Evolutionary conservation across 2,113 vertebrate species (phyloP), one percentile per base, ranked within the genome.

Genomic region (Serinus canaria): DNA sequence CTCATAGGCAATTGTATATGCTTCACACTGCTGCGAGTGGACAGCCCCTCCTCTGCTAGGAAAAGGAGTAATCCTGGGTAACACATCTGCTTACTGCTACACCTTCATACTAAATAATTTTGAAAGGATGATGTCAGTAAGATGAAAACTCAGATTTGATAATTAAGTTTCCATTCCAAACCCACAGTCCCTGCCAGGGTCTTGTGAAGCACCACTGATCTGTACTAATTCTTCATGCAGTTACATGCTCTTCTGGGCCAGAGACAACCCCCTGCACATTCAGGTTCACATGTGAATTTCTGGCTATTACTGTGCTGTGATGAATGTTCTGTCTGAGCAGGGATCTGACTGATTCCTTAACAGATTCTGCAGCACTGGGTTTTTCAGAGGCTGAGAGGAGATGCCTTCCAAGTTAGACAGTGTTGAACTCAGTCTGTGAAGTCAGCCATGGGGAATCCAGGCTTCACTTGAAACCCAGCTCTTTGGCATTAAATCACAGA

Each of bases 1-100:
- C 72, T 52, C 10, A 6, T 0, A 23, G 63, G 22, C 49, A 33
- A 24, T 10, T 30, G 5, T 7, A 0, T 0, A 2, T 25, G 39
- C 24, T 35, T 46, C 31, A 9, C 10, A 2, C 24, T 52, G 24
- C 74, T 62, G 35, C 4, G 10, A 58, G 41, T 21, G 59, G 6
- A 21, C 66, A 66, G 50, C 25, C 30, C 37, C 68, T 35, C 64
- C 55, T 67, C 43, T 39, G 60, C 83, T 11, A 43, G 64, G 39
- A 28, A 37, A 44, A 56, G 37, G 68, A 62, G 31, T 27, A n/a
- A 64, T 35, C 31, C 84, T 11, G 39, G 21, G 6, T 30, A 43
- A 55, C 4, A 6, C 0, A 0, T 25, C 39, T 47, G 15, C 43
- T 85, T 22, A 21, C 44, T 70, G 43, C 78, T 76, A 12, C 44